These are phyloP conservation scores for Pluvianellus socialis DNA, from an alignment of 2,113 vertebrate genomes.

Conservation along the genomic window DNA sequence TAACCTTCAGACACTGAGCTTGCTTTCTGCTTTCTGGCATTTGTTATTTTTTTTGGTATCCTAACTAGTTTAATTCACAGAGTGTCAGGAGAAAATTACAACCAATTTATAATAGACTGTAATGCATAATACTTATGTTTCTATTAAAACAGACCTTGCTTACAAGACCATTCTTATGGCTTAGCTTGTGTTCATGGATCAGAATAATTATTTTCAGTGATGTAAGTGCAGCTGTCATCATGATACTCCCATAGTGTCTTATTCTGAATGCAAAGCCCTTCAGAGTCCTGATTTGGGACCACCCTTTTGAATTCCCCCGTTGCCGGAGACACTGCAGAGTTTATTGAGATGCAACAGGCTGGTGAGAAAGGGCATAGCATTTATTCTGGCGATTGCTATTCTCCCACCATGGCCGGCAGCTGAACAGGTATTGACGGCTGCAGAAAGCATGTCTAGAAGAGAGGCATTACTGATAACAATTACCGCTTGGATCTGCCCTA, in stretches of 20 bases:
- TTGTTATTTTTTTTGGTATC: slow-evolving; percentile 71
- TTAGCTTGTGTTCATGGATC: slow-evolving; percentile 64
- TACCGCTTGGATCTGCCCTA: neutral
- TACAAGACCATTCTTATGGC: slow-evolving; percentile 58
- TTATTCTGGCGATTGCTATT: slow-evolving; percentile 42
- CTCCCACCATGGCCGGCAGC: neutral
- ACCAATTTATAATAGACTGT: slow-evolving; percentile 78
- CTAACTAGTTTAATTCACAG: slow-evolving; percentile 83
- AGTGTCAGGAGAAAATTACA: slow-evolving; percentile 82
- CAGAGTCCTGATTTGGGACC: slow-evolving; percentile 41
- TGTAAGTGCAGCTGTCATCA: slow-evolving; percentile 64
- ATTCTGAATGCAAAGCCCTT: slow-evolving; percentile 54
- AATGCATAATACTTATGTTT: slow-evolving; percentile 74
- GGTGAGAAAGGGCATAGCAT: slow-evolving; percentile 44
- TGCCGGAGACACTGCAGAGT: neutral
- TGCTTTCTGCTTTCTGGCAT: slow-evolving; percentile 83
- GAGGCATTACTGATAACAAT: neutral
- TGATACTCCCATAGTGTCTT: slow-evolving; percentile 60
- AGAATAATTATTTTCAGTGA: slow-evolving; percentile 69
- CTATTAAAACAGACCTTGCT: slow-evolving; percentile 74
- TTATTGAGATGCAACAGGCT: slow-evolving; percentile 70
- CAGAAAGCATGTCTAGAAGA: neutral
- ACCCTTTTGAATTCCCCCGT: slow-evolving; percentile 48
- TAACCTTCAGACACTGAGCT: slow-evolving; percentile 85
- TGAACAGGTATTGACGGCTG: slow-evolving; percentile 48